Percentiles rank a stretch among this genome's conserved stretches.
Conservation (phyloP, 2,113 vertebrate species). For the Platichthys stellatus region DNA sequence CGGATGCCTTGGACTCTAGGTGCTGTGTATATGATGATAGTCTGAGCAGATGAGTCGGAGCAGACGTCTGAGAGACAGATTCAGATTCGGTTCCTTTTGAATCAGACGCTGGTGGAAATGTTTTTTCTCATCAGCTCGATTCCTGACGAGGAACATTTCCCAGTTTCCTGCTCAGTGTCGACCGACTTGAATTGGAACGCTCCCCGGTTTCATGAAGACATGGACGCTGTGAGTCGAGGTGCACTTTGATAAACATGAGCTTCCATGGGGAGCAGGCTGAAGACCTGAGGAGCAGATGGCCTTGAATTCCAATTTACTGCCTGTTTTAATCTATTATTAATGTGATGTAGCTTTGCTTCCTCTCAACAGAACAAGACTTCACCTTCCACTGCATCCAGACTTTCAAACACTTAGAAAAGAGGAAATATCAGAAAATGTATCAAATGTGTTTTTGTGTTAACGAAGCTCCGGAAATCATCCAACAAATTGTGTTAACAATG, state of each 20-base stretch:
- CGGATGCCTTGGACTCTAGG: constrained; percentile 24
- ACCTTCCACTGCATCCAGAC: too few relatives aligned
- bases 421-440: too few relatives aligned
- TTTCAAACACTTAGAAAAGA: too few relatives aligned
- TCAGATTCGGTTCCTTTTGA: background rate
- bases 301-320: background rate
- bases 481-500: too few relatives aligned
- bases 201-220: constrained; percentile 15
- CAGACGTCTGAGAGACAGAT: background rate
- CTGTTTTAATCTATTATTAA: constrained; percentile 3
- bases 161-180: background rate
- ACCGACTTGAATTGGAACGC: constrained; percentile 6
- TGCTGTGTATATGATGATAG: constrained; percentile 14
- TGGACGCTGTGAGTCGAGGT: background rate
- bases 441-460: too few relatives aligned
- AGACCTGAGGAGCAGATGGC: constrained; percentile 21
- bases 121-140: background rate
- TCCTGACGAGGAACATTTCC: too few relatives aligned
- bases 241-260: constrained; percentile 14
- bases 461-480: too few relatives aligned
- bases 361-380: too few relatives aligned
- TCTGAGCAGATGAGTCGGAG: background rate
- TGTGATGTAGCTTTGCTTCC: background rate
- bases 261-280: constrained; percentile 29
- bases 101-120: background rate